Conservation (phyloP, 2,113 vertebrate genomes). For the Zapornia atra region DNA sequence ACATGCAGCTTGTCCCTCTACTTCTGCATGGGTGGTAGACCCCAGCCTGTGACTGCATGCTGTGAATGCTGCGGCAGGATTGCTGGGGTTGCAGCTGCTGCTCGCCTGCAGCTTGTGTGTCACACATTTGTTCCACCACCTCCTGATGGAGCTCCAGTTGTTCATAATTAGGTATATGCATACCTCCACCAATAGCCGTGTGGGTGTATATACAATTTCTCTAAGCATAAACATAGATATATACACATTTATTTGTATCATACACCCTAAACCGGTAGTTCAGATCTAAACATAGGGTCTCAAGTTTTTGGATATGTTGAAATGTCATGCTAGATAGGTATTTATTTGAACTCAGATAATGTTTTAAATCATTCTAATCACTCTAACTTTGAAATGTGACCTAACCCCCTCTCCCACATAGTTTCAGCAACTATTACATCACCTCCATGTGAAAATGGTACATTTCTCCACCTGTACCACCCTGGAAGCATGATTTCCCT, state of each 20-base stretch:
- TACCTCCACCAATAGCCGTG: background rate
- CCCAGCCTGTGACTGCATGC: background rate
- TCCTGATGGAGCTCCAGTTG: background rate
- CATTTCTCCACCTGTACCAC: background rate
- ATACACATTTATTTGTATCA: background rate
- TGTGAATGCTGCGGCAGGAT: rapidly evolving
- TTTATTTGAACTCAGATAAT: background rate
- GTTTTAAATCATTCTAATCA: background rate
- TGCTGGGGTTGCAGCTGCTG: background rate
- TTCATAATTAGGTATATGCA: background rate
- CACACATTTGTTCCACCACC: background rate
- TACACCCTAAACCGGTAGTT: background rate
- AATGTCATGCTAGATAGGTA: background rate
- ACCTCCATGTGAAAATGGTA: background rate
- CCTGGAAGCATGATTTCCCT: background rate
- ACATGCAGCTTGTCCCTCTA: background rate
- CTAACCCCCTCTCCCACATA: background rate
- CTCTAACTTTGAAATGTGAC: background rate
- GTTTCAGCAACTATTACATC: background rate
- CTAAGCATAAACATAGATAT: background rate
- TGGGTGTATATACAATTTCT: background rate
- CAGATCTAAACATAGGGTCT: background rate
- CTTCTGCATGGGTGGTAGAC: background rate
- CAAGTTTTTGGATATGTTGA: too few relatives aligned
- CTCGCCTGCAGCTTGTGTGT: background rate